Percentiles rank a stretch among this genome's conserved stretches.
Conservation (phyloP, 2,113 vertebrate species). For the Tragelaphus buxtoni region DNA sequence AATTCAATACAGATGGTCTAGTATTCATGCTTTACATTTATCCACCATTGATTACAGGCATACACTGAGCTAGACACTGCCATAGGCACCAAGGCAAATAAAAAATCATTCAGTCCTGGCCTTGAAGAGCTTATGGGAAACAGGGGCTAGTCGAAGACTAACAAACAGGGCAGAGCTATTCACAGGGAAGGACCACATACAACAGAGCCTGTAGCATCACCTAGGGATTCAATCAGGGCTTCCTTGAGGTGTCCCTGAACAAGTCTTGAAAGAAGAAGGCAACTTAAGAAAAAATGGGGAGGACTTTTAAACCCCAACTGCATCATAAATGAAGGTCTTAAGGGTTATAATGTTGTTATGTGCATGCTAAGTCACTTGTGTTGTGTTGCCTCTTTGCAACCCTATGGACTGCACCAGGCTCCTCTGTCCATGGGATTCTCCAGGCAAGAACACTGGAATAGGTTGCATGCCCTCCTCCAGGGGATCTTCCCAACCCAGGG, state of each 20-base stretch:
- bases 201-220: background rate
- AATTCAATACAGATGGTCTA: background rate
- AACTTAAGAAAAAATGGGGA: background rate
- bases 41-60: background rate
- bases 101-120: background rate
- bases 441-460: background rate
- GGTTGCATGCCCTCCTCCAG: background rate
- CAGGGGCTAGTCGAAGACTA: background rate
- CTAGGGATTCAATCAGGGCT: background rate
- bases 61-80: background rate
- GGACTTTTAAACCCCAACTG: background rate
- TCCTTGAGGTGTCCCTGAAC: background rate
- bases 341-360: background rate
- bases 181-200: background rate
- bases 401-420: background rate
- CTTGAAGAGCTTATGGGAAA: background rate
- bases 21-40: background rate
- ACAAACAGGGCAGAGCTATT: too few relatives aligned
- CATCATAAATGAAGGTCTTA: background rate
- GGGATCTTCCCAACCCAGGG: background rate
- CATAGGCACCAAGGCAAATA: background rate
- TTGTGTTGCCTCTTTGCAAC: accelerated
- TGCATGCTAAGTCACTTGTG: background rate
- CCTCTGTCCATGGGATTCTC: background rate
- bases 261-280: background rate